Base-by-base conservation (phyloP, 2,113 vertebrate species). In the Nothoprocta pentlandii region DNA sequence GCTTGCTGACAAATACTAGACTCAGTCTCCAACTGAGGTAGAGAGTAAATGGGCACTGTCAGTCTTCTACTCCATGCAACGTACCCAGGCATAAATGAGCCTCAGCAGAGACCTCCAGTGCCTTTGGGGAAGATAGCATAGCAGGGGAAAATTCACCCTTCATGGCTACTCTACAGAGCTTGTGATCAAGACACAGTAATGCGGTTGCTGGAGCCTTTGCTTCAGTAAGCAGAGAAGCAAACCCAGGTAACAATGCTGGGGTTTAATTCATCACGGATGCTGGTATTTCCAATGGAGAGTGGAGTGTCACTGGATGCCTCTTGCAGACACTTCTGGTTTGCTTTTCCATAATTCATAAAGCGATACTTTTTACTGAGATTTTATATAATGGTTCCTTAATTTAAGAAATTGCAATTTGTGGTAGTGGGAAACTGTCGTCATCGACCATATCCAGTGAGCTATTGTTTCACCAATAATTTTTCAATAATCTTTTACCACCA, bases 1-100 rank as follows among this genome's bases (percentile, higher is more conserved):
- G 64, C 70, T 66, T 82, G 93, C 77, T 89, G 82, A 90, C 81
- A 90, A 92, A 90, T 53, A 80, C 74, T 74, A 61, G 28, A 86
- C 78, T 80, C 26, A 54, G 22, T 68, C 83, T 96, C 70, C 68
- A 85, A 41, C 21, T 22, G 20, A 83, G 30, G 16, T 22, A 54
- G 51, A 90, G 23, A 13, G 83, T 41, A 74, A 90, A 79, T 12
- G 17, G 17, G 47, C 44, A 81, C 80, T 73, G 47, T 13, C 20
- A 36, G 61, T 16, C 68, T 53, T 51, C 54, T 76, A 80, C 44
- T 81, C 47, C 58, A 6, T 2, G 21, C 20, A 90, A 49, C 6
- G 10, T 36, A 39, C 69, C 49, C 64, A 47, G 41, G n/a, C 0
- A 0, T 16, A 83, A 63, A 41, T 44, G 14, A 64, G 34, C 22